Evolutionary conservation across 2,888 invertebrate species (phyloP).

Genomic region (Drosophila ezoana): DNA sequence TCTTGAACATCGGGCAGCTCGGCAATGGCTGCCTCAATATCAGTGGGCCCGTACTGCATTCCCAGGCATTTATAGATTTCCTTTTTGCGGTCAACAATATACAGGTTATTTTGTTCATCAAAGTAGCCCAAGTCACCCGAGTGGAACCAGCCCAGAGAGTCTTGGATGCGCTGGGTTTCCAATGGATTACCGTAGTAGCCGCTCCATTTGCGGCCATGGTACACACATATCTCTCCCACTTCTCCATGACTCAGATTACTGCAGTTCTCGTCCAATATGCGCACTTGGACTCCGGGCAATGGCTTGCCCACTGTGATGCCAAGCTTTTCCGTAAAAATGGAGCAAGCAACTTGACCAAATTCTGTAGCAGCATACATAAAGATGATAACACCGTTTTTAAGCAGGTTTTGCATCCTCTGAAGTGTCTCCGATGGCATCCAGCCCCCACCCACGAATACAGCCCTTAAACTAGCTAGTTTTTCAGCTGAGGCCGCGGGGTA

Average conservation of each 20-base stretch:
- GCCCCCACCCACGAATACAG: constrained; percentile 31
- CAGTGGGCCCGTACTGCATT: constrained; percentile 59
- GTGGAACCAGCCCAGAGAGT: constrained; percentile 72
- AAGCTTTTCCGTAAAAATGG: not conserved
- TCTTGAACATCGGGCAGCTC: constrained; percentile 61
- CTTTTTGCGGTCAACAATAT: constrained; percentile 73
- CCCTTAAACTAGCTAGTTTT: constrained; percentile 8
- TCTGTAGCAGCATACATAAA: constrained; percentile 55
- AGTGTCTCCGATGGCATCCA: constrained; percentile 20
- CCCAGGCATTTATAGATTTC: constrained; percentile 70
- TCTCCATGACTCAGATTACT: constrained; percentile 52
- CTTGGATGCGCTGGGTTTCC: constrained; percentile 56
- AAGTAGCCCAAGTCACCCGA: constrained; percentile 80
- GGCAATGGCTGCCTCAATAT: constrained; percentile 65
- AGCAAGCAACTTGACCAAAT: constrained; percentile 20
- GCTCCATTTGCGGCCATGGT: constrained; percentile 47
- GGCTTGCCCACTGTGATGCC: constrained; percentile 54
- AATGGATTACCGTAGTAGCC: constrained; percentile 73
- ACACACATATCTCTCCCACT: constrained; percentile 66
- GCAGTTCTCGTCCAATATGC: constrained; percentile 69
- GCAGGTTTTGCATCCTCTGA: not conserved
- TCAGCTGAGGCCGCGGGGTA: constrained; percentile 36
- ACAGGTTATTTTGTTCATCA: constrained; percentile 66
- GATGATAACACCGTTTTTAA: constrained; percentile 21
- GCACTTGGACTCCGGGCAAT: constrained; percentile 37